Evolutionary conservation across 2,113 vertebrate species (phyloP).

Genomic region (Mesocricetus auratus): DNA sequence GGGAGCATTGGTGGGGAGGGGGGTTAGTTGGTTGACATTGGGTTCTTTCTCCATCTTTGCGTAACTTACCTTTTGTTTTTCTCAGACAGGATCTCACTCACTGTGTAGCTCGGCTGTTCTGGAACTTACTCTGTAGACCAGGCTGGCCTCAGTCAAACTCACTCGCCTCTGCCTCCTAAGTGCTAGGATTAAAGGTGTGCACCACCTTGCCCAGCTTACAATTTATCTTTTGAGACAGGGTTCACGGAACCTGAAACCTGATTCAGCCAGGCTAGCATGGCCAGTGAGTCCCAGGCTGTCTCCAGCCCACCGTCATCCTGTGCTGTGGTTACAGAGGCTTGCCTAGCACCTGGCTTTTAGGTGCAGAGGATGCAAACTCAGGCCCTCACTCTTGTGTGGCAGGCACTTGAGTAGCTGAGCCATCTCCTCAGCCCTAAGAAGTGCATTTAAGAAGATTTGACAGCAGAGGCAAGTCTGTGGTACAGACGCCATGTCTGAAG

Average conservation of each 20-base stretch:
- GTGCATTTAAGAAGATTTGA: not conserved
- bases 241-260: not conserved
- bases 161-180: not conserved
- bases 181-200: not conserved
- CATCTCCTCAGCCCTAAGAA: not conserved
- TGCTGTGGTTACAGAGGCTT: not conserved
- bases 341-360: not conserved
- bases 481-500: not conserved
- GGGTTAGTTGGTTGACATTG: not conserved
- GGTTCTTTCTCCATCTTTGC: not conserved
- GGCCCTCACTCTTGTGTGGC: no score
- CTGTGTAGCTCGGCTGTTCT: not conserved
- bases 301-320: not conserved
- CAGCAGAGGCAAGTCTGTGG: not conserved
- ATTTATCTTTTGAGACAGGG: not conserved
- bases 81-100: not conserved
- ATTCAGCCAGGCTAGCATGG: not conserved
- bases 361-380: not conserved
- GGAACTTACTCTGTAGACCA: no score
- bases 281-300: not conserved
- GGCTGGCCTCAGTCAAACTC: no score
- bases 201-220: not conserved
- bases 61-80: not conserved
- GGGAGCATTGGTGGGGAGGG: no score
- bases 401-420: not conserved